Percentiles rank a stretch among this genome's conserved stretches.
Conservation (phyloP, 2,113 vertebrate species). For the Miniopterus natalensis region DNA sequence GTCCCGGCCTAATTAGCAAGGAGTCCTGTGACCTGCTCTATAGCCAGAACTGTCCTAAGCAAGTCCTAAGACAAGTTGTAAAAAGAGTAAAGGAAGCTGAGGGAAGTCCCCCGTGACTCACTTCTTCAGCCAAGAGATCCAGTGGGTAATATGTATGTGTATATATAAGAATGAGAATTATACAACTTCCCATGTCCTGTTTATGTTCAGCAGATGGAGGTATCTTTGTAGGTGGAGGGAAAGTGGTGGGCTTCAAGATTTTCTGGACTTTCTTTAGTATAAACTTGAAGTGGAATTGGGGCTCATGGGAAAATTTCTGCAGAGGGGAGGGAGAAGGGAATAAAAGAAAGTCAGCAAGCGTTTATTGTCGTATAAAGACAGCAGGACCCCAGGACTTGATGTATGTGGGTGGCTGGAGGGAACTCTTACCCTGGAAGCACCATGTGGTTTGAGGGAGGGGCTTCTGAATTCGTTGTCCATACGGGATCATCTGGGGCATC, state of each 20-base stretch:
- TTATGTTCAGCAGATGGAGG: background rate
- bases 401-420: background rate
- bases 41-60: constrained; percentile 50
- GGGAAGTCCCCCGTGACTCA: background rate
- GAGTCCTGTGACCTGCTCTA: constrained; percentile 56
- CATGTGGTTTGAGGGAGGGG: background rate
- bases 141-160: background rate
- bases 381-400: background rate
- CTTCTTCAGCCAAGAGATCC: constrained; percentile 46
- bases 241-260: constrained; percentile 27
- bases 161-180: background rate
- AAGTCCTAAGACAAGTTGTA: constrained; percentile 29
- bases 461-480: background rate
- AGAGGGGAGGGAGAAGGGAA: background rate
- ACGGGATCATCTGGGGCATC: background rate
- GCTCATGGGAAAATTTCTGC: background rate
- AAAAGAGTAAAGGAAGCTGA: constrained; percentile 31
- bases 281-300: background rate
- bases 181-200: constrained; percentile 66
- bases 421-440: background rate
- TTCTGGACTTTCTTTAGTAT: background rate
- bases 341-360: background rate
- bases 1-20: constrained; percentile 34
- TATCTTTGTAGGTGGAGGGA: background rate
- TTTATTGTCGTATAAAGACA: background rate